Base-by-base conservation (phyloP, 1,140 invertebrate genomes). In the Drosophila orena region DNA sequence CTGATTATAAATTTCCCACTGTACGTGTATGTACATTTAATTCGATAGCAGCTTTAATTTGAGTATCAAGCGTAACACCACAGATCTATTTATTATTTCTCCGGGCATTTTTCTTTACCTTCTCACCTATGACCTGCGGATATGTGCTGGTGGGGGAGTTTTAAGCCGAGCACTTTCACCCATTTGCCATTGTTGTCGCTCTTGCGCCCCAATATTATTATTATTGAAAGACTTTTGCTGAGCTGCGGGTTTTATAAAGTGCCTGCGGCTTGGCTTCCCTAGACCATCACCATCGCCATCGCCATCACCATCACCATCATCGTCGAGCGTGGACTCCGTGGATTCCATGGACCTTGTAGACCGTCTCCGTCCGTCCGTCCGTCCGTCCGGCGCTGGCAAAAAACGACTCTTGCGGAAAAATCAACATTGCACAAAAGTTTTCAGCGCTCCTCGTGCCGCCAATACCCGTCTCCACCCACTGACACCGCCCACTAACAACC, bases 351-450 rank as follows among this genome's bases (percentile, higher is more conserved):
- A 56, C 50, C 62, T 42, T n/a, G 35, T 27, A 53, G 52, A 55
- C 35, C 52, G 76, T 79, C 76, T 64, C 50, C 59, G 46, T 64
- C 46, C 70, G 84, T 74, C 84, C 27, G 30, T 64, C 50, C 59
- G 30, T 30, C 30, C 70, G 84, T 77, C 84, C 77, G 61, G 54
- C 46, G 61, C 38, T 79, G 79, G 83, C 74, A 76, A 81, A 88
- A 86, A 86, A 86, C 83, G 79, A 83, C 61, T 88, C 84, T 88
- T 88, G 84, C 79, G 85, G 84, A 89, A 89, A 88, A 88, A 88
- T 88, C 84, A 88, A 88, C 84, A 88, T 89, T 88, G 84, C 84
- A 88, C 85, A 88, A 88, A 88, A 89, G 65, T 88, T 88, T 88
- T 89, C 62, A 72, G 37, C 68, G 27, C 49, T 42, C 43, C 22